A percentile compares a stretch with the other conserved stretches of the same genome.
phyloP scores from a whole-genome alignment of 1,140 invertebrate genomes.

The Drosophila prosaltans region DNA sequence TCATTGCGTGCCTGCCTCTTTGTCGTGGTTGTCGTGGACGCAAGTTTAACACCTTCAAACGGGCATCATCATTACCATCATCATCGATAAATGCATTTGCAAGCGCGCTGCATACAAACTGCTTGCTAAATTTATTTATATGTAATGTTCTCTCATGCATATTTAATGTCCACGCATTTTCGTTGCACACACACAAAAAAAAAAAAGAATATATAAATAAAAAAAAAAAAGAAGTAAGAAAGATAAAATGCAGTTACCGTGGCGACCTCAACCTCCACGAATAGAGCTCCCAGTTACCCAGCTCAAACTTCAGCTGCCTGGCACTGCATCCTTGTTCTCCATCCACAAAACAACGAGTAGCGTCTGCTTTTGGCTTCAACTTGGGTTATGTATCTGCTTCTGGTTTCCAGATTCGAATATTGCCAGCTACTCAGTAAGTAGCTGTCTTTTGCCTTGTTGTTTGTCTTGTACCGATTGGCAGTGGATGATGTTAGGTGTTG shows the following conservation, averaged over 20 bases:
- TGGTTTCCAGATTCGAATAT: constrained; percentile 46
- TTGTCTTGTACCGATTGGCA: constrained; percentile 49
- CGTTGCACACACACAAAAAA: constrained; percentile 17
- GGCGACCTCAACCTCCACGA: constrained; percentile 37
- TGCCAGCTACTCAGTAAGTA: constrained; percentile 53
- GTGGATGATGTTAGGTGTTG: constrained; percentile 35
- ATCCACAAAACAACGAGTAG: constrained; percentile 38
- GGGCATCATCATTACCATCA: constrained; percentile 71
- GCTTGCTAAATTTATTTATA: constrained; percentile 79
- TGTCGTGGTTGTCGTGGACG: constrained; percentile 39
- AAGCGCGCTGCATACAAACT: constrained; percentile 72
- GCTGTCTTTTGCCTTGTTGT: constrained; percentile 63
- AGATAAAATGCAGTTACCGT: constrained; percentile 72
- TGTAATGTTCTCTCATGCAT: constrained; percentile 78
- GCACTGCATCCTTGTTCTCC: not conserved
- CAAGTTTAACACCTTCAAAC: constrained; percentile 66
- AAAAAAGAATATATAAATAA: not conserved
- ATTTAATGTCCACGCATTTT: constrained; percentile 80
- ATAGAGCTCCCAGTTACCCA: constrained; percentile 4
- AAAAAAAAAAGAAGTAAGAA: constrained; percentile 2
- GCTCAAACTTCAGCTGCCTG: constrained; percentile 5
- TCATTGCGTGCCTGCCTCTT: constrained; percentile 45
- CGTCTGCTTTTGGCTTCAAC: constrained; percentile 30
- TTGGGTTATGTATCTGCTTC: constrained; percentile 48
- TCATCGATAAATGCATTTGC: constrained; percentile 75